phyloP scores from a whole-genome alignment of 2,888 invertebrate species.

The Dyspetes luteomarginatus region DNA sequence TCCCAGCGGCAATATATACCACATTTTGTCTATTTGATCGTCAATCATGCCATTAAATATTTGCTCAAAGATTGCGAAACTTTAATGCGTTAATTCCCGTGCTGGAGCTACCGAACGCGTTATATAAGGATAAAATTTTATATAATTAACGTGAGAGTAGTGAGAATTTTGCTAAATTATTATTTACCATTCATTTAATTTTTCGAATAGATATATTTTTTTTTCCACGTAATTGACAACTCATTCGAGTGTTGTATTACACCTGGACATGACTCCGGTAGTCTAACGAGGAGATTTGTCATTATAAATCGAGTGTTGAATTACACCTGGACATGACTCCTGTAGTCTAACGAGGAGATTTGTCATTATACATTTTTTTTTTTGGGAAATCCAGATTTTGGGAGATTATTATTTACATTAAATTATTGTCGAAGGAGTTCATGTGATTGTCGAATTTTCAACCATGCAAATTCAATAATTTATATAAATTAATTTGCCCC shows the following conservation, averaged over 20 bases:
- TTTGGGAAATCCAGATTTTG: no score
- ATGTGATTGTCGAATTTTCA: no score
- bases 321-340: not conserved
- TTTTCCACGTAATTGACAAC: not conserved
- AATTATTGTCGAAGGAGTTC: no score
- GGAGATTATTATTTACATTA: no score
- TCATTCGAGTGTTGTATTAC: not conserved
- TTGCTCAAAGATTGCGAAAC: not conserved
- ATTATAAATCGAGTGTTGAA: not conserved
- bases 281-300: not conserved
- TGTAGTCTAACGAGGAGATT: not conserved
- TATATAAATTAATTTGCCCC: no score
- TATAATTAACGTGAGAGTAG: not conserved
- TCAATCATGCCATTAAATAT: constrained; percentile 11
- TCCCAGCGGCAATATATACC: no score
- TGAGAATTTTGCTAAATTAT: not conserved
- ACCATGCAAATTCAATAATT: no score
- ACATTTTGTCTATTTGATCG: not conserved
- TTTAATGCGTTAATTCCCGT: not conserved
- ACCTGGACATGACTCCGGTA: not conserved
- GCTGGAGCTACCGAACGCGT: not conserved
- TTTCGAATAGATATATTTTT: not conserved
- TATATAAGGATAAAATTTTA: not conserved
- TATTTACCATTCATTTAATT: not conserved
- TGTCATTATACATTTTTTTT: not conserved